phyloP scores from a whole-genome alignment of 2,888 invertebrate genomes.

The Helobdella robusta region DNA sequence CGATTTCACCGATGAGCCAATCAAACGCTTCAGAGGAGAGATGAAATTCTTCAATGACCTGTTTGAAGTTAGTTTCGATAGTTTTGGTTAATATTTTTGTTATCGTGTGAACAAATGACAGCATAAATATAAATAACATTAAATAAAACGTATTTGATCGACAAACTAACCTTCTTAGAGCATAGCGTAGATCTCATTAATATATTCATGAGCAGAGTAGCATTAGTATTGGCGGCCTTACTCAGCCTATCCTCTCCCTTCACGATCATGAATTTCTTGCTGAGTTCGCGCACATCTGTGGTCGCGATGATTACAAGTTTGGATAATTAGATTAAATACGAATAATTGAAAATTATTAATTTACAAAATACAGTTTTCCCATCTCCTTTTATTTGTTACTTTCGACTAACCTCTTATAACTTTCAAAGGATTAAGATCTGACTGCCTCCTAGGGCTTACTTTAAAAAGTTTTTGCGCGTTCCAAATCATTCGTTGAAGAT shows the following conservation, averaged over 20 bases:
- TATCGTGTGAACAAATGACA: no score
- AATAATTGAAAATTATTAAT: no score
- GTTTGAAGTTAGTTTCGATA: no score
- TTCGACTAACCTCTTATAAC: slow-evolving; percentile 71
- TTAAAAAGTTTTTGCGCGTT: slow-evolving; percentile 99
- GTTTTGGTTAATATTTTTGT: no score
- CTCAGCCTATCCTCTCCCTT: slow-evolving; percentile 82
- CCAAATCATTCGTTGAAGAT: slow-evolving; percentile 96
- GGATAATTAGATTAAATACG: no score
- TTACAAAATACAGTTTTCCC: no score
- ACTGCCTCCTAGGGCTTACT: slow-evolving; percentile 83
- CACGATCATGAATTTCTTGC: slow-evolving; percentile 58
- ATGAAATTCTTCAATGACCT: slow-evolving; percentile 89
- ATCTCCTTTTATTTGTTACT: no score
- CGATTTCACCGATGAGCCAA: slow-evolving; percentile 98
- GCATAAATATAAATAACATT: no score
- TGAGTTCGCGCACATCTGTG: slow-evolving; percentile 68
- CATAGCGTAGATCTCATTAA: slow-evolving; percentile 75
- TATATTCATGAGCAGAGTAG: slow-evolving; percentile 90
- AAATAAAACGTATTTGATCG: no score
- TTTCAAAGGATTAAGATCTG: slow-evolving; percentile 82
- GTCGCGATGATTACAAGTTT: no score
- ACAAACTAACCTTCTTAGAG: slow-evolving; percentile 70
- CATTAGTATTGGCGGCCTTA: slow-evolving; percentile 94
- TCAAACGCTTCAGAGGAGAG: slow-evolving; percentile 93